Evolutionary conservation across 2,888 invertebrate species (phyloP).

Genomic region (Cybosia mesomella): DNA sequence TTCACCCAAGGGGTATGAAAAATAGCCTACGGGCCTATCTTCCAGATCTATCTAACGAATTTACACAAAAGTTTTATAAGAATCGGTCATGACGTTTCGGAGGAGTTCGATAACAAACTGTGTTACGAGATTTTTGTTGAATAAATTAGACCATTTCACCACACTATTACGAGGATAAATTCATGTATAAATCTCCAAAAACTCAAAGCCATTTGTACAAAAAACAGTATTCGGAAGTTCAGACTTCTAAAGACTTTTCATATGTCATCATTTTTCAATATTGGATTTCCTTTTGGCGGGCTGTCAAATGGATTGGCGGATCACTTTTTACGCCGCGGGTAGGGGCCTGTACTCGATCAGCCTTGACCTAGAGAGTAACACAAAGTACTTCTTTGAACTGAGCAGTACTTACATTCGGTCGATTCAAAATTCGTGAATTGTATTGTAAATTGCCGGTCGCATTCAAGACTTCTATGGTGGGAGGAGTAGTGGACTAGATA

Average conservation of each 20-base stretch:
- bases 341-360: not conserved
- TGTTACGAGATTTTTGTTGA: too few species aligned
- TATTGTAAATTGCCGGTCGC: too few species aligned
- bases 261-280: conserved; percentile 1
- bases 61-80: too few species aligned
- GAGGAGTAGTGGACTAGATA: too few species aligned
- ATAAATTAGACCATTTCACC: too few species aligned
- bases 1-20: too few species aligned
- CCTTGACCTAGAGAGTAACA: conserved; percentile 3
- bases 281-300: not conserved
- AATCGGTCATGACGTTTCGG: too few species aligned
- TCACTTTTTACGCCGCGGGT: not conserved
- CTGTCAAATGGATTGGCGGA: not conserved
- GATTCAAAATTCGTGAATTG: too few species aligned
- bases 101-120: too few species aligned
- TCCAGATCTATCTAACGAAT: too few species aligned
- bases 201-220: not conserved
- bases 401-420: too few species aligned
- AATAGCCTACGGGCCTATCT: too few species aligned
- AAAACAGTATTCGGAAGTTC: not conserved
- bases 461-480: not conserved
- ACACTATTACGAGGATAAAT: not conserved
- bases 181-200: not conserved
- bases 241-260: not conserved
- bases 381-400: not conserved